Base-by-base conservation (phyloP, 2,888 invertebrate genomes). In the Tricholauxania praeusta region DNA sequence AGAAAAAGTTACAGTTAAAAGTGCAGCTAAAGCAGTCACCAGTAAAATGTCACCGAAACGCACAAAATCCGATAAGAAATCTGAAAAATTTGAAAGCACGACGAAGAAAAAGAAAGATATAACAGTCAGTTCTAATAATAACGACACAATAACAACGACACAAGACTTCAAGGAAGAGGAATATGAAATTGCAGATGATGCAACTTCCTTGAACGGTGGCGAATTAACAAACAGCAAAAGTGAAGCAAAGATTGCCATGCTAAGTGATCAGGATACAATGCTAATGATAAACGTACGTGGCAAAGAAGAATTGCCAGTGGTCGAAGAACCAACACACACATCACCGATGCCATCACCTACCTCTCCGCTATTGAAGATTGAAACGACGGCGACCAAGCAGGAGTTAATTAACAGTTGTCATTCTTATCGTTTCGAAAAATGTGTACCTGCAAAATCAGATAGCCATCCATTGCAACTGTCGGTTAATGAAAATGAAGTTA, bases 281-380 rank as follows among this genome's bases (percentile, higher is more conserved):
- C 81, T 84, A 2, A 85, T 88, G 83, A 89, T 90, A 28, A 89
- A 88, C 32, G 92, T 91, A 48, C 90, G 92, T 78, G 93, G 93
- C 15, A 91, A 90, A 82, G 93, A 93, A 84, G 94, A 93, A 87
- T 85, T 93, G 78, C 93, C 93, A 0, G 89, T 90, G 71, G 89
- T 90, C 49, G 84, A 83, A 64, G 75, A 79, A 72, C 19, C 52
- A 48, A 55, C 79, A 2, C n/a, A 14, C 4, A n/a, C 76, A 17
- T 65, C 79, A 0, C 75, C 79, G 39, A 39, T 10, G 39, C 39
- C 39, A 39, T 70, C 72, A 7, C 70, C 75, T 10, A 73, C 73
- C 28, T 63, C 69, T 6, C 64, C 65, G 22, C 22, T 57, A 14
- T 57, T 19, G 28, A 60, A 60, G 8, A 19, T 15, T 55, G 47